Base-by-base conservation (phyloP, 2,113 vertebrate species). In the Melanotaenia duboulayi region DNA sequence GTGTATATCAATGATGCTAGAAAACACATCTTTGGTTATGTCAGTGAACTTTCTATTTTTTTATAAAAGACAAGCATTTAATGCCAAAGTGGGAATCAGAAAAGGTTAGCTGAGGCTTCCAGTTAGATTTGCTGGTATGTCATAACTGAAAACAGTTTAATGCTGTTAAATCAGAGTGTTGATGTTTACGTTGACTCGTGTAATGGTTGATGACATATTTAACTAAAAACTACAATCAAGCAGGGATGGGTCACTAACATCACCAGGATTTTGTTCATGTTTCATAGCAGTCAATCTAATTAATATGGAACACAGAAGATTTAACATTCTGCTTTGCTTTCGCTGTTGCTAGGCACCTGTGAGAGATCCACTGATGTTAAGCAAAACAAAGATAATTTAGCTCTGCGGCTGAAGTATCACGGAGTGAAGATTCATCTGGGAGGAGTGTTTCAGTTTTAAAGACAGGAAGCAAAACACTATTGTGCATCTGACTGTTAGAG, bases 401-500 rank as follows among this genome's bases (percentile, higher is more conserved):
- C 54, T 44, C 37, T 44, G 66, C 32, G 54, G n/a, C 55, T 70
- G 60, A 23, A 72, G 49, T 49, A 35, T 65, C 49, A 64, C 52
- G 14, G 16, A 42, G 42, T 32, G 77, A 40, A 61, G 69, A 72
- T 75, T 74, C 55, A 71, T 65, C 60, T 35, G 50, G 58, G 70
- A 71, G 0, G 32, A 39, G 56, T 5, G 74, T 24, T 80, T 74
- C 49, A 22, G 65, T 78, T 77, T 69, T 40, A 17, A 10, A 78
- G 76, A 81, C 71, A 74, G 80, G 67, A 78, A 76, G 67, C 64
- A 59, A 69, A 78, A 76, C 71, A 63, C 62, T 51, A 71, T 62
- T 46, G 59, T 35, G 76, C 78, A 67, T 66, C 68, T 83, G 84
- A 67, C 75, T 76, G 61, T 25, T 67, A 11, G 52, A 82, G 79